phyloP scores from a whole-genome alignment of 1,140 invertebrate genomes.

The Trachymyrmex septentrionalis region DNA sequence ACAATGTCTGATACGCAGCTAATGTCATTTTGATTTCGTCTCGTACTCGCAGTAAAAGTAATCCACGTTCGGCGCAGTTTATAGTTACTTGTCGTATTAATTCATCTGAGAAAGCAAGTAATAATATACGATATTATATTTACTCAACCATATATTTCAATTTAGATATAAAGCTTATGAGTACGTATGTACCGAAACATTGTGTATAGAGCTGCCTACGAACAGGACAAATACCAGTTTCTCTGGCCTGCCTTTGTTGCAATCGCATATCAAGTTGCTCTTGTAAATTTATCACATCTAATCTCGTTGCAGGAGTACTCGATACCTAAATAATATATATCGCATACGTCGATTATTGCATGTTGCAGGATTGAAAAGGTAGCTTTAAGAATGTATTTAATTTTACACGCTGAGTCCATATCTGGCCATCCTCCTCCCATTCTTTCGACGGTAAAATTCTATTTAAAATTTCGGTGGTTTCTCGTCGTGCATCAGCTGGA shows the following conservation, averaged over 20 bases:
- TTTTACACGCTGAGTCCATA: constrained; percentile 93
- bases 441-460: constrained; percentile 98
- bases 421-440: constrained; percentile 96
- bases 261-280: constrained; percentile 97
- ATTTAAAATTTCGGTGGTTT: constrained; percentile 97
- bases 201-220: constrained; percentile 97
- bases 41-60: constrained; percentile 95
- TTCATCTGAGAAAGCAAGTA: constrained; percentile 90
- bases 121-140: neutral
- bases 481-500: constrained; percentile 88
- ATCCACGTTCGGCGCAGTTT: constrained; percentile 98
- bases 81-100: constrained; percentile 98
- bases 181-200: constrained; percentile 93
- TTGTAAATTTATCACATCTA: constrained; percentile 98
- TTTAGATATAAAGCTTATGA: neutral
- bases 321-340: constrained; percentile 89
- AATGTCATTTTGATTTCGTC: constrained; percentile 99
- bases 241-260: constrained; percentile 96
- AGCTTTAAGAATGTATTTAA: neutral
- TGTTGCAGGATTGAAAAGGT: neutral
- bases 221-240: constrained; percentile 98
- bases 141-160: neutral
- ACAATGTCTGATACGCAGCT: constrained; percentile 96
- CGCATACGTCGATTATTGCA: neutral
- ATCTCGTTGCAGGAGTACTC: constrained; percentile 96